Evolutionary conservation across 2,888 invertebrate species (phyloP).

Genomic region (Barypeithes pellucidus): DNA sequence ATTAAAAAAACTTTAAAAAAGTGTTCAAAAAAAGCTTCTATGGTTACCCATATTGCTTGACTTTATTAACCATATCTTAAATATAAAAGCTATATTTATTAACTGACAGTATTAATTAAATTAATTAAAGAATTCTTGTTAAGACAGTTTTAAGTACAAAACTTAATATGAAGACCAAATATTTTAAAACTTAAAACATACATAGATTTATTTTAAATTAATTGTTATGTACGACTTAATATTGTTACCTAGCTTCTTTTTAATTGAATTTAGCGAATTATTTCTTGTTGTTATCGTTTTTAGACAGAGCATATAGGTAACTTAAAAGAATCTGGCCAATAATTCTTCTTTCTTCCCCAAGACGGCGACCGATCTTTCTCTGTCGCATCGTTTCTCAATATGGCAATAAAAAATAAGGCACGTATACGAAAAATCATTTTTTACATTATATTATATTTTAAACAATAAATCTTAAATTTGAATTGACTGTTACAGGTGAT

Average conservation of each 20-base stretch:
- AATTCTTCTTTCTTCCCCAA: no score
- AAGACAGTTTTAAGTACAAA: constrained; percentile 55
- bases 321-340: no score
- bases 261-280: constrained; percentile 22
- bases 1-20: constrained; percentile 57
- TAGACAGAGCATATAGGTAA: neutral
- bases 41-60: constrained; percentile 55
- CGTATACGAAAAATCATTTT: no score
- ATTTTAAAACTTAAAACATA: constrained; percentile 43
- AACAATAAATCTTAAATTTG: no score
- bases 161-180: constrained; percentile 51
- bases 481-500: no score
- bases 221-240: constrained; percentile 51
- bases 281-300: neutral
- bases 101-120: constrained; percentile 61
- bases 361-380: no score
- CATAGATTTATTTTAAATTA: constrained; percentile 55
- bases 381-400: no score
- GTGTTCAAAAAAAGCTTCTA: constrained; percentile 63
- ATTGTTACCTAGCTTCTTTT: constrained; percentile 53
- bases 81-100: constrained; percentile 60
- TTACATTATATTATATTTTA: no score
- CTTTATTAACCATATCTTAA: constrained; percentile 61
- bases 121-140: constrained; percentile 48
- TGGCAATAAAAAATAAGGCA: no score